Conservation (phyloP, 2,888 invertebrate species). For the Halictus ligatus region DNA sequence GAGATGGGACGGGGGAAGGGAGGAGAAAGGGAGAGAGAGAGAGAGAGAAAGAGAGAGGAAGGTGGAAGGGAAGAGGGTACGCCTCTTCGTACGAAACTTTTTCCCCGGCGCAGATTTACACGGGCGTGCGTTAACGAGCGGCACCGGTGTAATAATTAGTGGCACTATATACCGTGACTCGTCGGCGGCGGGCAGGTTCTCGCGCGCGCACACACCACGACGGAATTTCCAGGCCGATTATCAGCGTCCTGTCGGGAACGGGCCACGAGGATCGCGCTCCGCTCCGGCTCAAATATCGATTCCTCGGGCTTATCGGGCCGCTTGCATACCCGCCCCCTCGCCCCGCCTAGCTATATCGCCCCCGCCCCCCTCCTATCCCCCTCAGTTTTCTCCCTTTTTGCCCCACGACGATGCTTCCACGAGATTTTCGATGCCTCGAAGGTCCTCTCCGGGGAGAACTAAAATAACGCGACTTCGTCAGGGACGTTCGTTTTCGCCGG, state of each 20-base stretch:
- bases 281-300: conserved; percentile 65
- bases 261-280: conserved; percentile 62
- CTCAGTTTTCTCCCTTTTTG: conserved; percentile 23
- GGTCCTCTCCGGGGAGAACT: conserved; percentile 67
- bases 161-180: conserved; percentile 57
- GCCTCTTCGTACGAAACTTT: conserved; percentile 48
- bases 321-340: conserved; percentile 58
- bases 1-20: background rate
- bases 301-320: conserved; percentile 67
- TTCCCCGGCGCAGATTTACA: conserved; percentile 55
- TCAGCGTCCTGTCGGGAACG: conserved; percentile 65
- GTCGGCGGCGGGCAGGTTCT: conserved; percentile 28
- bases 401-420: conserved; percentile 58
- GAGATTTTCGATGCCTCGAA: conserved; percentile 65
- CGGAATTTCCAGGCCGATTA: conserved; percentile 62
- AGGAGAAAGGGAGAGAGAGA: background rate
- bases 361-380: conserved; percentile 20
- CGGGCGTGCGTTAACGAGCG: conserved; percentile 65
- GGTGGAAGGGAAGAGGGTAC: conserved; percentile 21
- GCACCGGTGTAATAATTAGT: conserved; percentile 69
- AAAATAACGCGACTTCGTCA: conserved; percentile 70
- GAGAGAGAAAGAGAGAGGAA: background rate
- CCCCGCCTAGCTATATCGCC: conserved; percentile 10
- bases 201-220: conserved; percentile 31
- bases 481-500: conserved; percentile 61